These are phyloP conservation scores for Pachydiplax longipennis DNA, from an alignment of 2,888 invertebrate species.

Conservation along the genomic window DNA sequence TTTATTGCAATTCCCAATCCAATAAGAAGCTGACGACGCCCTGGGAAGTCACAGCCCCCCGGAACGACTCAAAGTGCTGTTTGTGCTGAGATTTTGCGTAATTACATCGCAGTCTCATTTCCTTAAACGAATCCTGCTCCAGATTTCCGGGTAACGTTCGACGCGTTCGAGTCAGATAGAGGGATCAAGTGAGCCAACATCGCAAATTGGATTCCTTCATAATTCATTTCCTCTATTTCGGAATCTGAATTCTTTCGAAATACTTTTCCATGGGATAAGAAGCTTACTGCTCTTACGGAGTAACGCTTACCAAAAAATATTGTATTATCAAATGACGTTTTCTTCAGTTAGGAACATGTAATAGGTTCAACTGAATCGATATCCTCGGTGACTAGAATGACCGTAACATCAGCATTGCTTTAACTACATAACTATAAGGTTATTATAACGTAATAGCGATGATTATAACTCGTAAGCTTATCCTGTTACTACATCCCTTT, in stretches of 20 bases:
- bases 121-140: background rate
- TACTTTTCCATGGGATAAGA: too few species aligned
- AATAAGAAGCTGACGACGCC: background rate
- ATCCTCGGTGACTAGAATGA: too few species aligned
- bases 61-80: background rate
- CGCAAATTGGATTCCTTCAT: background rate
- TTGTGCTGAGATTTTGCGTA: background rate
- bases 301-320: too few species aligned
- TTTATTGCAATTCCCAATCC: background rate
- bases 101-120: background rate
- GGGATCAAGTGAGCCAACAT: background rate
- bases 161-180: background rate
- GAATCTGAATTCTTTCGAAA: background rate
- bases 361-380: too few species aligned
- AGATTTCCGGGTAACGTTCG: background rate
- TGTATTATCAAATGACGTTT: background rate
- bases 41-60: background rate
- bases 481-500: too few species aligned
- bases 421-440: too few species aligned
- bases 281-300: too few species aligned
- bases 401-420: too few species aligned
- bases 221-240: background rate
- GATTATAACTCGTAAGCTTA: too few species aligned
- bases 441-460: too few species aligned
- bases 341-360: background rate